Evolutionary conservation across 1,140 invertebrate species (phyloP), one percentile per base, ranked within the genome.

Genomic region (Lordiphosa clarofinis): DNA sequence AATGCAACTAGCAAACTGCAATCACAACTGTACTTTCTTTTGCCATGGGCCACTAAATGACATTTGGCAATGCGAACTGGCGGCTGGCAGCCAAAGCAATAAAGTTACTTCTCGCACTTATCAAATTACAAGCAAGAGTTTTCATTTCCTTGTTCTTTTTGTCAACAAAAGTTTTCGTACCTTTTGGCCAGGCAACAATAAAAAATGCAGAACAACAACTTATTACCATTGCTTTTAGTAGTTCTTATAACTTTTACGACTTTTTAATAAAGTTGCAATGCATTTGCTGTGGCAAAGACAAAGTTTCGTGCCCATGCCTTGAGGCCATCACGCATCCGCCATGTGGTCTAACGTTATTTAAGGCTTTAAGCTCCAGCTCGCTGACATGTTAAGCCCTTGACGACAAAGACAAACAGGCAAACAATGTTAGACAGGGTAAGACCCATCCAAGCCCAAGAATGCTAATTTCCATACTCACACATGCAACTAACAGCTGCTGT

Each of bases 181-280:
- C 40, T 46, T 42, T 36, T 24, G 10, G 9, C n/a, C n/a, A n/a
- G n/a, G n/a, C 24, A 60, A 60, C 56, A 68, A 50, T 43, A 68
- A 43, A 64, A 56, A 72, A 68, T 68, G 56, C 73, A 70, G 60
- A 78, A 59, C 70, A 79, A 82, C 81, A 82, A 82, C 67, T 76
- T 82, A 82, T 82, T 82, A 73, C 76, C 76, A 82, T 76, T 82
- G 76, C 72, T 82, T 82, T 84, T 82, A 82, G 76, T 82, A 76
- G 76, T 82, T 84, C 73, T 84, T 82, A 84, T 82, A 84, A 82
- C 78, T 82, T 82, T 82, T 82, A 82, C 72, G 78, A 84, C 78
- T 84, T 82, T 82, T 82, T 82, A 84, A 82, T 82, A 82, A 82
- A 82, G 76, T 82, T 82, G 76, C 78, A 62, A 73, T 82, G 76